A percentile compares a stretch with the other conserved stretches of the same genome.
Evolutionary conservation across 2,888 invertebrate genomes (phyloP).

Genomic region (Andrena bicolor): DNA sequence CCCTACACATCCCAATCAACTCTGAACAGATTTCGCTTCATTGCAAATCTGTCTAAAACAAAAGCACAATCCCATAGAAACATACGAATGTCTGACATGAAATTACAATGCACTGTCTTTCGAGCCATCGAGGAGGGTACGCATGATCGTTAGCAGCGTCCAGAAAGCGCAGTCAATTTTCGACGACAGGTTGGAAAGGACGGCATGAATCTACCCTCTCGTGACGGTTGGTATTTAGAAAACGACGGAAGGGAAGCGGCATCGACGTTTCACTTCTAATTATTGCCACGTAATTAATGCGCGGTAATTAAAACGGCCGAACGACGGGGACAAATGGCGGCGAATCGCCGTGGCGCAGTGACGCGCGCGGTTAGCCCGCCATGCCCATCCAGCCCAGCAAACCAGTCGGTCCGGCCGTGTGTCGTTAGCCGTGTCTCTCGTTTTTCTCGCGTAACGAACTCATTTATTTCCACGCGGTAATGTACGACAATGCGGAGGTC

Average conservation of each 20-base stretch:
- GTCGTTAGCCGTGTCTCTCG: slow-evolving; percentile 50
- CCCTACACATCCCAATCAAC: too few species aligned
- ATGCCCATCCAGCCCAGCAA: not conserved
- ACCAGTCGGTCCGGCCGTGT: slow-evolving; percentile 34
- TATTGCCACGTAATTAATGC: slow-evolving; percentile 56
- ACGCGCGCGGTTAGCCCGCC: slow-evolving; percentile 1
- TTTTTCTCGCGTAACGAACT: slow-evolving; percentile 63
- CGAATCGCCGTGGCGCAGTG: slow-evolving; percentile 14
- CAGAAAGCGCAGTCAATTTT: not conserved
- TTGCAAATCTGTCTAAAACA: too few species aligned
- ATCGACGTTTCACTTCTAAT: slow-evolving; percentile 35
- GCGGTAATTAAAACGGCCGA: slow-evolving; percentile 44
- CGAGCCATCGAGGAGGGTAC: too few species aligned
- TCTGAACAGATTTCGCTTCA: too few species aligned
- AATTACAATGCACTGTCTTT: too few species aligned
- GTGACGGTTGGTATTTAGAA: not conserved
- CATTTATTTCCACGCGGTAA: slow-evolving; percentile 63
- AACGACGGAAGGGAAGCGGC: not conserved
- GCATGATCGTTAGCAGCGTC: not conserved
- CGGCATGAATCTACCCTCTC: not conserved
- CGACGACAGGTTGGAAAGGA: not conserved
- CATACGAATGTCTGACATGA: too few species aligned
- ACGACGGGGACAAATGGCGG: slow-evolving; percentile 32
- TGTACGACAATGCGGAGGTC: slow-evolving; percentile 60
- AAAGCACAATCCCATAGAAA: too few species aligned